Conservation (phyloP, 2,113 vertebrate species). For the Glaucomys volans region DNA sequence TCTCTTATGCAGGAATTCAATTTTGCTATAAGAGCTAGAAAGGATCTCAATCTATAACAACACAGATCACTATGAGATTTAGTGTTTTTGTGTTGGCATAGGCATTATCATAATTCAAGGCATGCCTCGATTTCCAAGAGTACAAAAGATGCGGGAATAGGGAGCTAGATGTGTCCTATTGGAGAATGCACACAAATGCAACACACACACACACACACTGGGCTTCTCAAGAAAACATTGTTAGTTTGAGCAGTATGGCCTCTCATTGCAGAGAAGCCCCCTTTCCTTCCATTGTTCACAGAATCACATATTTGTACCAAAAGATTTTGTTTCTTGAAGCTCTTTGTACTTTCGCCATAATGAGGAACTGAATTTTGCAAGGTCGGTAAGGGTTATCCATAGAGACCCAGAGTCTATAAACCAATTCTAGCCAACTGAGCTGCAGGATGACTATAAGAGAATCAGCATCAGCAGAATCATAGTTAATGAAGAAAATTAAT, state of each 20-base stretch:
- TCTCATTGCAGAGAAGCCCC: not conserved
- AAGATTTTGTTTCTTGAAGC: slow-evolving; percentile 48
- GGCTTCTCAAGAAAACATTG: not conserved
- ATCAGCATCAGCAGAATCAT: slow-evolving; percentile 63
- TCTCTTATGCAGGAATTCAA: slow-evolving; percentile 45
- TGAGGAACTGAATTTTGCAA: slow-evolving; percentile 53
- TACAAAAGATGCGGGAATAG: not conserved
- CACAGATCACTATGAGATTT: not conserved
- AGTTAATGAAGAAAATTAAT: slow-evolving; percentile 70
- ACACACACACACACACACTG: too few relatives aligned
- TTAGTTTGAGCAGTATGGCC: not conserved
- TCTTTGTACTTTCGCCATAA: slow-evolving; percentile 51
- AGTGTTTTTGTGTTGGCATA: not conserved
- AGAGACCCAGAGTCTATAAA: slow-evolving; percentile 29
- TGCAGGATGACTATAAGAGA: slow-evolving; percentile 52
- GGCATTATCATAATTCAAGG: slow-evolving; percentile 41
- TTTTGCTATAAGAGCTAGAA: slow-evolving; percentile 23
- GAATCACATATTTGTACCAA: not conserved
- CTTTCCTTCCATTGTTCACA: not conserved
- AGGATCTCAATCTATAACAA: not conserved
- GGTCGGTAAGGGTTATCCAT: slow-evolving; percentile 60
- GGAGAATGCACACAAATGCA: not conserved
- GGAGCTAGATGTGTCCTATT: not conserved
- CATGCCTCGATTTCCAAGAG: slow-evolving; percentile 5
- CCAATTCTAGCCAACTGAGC: slow-evolving; percentile 31